These are phyloP conservation scores for Drosophila mimica DNA, from an alignment of 2,888 invertebrate species.

Conservation along the genomic window DNA sequence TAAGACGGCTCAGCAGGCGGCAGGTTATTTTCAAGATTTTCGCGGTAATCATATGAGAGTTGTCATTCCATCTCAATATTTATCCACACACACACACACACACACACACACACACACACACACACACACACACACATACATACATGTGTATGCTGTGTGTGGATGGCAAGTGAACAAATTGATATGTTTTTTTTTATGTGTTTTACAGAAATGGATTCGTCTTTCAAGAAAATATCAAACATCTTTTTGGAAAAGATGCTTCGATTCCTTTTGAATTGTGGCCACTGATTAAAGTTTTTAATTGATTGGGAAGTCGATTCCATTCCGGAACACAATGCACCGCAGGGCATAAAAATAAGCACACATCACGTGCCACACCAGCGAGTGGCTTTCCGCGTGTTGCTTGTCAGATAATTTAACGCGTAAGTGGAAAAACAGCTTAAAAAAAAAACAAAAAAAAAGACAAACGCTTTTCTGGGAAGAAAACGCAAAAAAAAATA, in stretches of 20 bases:
- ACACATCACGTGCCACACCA: conserved; percentile 2
- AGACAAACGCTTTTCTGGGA: conserved; percentile 27
- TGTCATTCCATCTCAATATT: conserved; percentile 10
- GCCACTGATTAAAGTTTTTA: neutral
- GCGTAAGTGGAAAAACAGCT: conserved; percentile 67
- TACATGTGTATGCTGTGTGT: neutral
- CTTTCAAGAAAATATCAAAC: neutral
- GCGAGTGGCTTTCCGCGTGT: conserved; percentile 50
- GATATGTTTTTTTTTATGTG: neutral
- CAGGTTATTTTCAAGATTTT: conserved; percentile 38
- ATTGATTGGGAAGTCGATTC: neutral
- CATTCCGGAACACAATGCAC: neutral
- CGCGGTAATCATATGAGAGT: conserved; percentile 44
- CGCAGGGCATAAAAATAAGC: neutral
- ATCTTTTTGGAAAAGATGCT: neutral
- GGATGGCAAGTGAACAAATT: neutral
- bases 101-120: neutral
- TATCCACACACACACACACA: no score
- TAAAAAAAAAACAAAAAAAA: conserved; percentile 28
- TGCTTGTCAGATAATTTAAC: conserved; percentile 74
- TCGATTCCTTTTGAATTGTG: neutral
- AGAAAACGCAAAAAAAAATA: conserved; percentile 38
- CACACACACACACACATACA: neutral
- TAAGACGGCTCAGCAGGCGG: conserved; percentile 19
- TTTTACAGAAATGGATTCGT: neutral